Evolutionary conservation across 2,113 vertebrate species (phyloP).

Genomic region (Colius striatus): DNA sequence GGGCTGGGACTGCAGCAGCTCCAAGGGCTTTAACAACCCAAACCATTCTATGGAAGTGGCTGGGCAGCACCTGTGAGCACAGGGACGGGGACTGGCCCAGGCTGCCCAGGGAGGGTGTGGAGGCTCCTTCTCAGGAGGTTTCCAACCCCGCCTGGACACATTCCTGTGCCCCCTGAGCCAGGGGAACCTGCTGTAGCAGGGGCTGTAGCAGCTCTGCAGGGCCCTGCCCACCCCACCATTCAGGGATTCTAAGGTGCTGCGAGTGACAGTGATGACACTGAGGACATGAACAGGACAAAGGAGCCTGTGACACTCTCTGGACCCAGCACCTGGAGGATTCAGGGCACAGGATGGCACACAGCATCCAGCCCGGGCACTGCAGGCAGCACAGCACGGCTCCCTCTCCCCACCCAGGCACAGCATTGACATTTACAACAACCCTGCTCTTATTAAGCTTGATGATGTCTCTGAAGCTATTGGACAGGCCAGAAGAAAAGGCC

Average conservation of each 20-base stretch:
- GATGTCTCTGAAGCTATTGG: conserved; percentile 40
- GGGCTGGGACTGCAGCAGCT: no score
- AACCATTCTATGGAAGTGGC: no score
- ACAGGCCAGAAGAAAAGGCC: conserved; percentile 24
- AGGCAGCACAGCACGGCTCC: accelerated
- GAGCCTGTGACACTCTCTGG: neutral
- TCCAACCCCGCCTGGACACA: no score
- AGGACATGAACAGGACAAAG: neutral
- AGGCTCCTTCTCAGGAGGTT: no score
- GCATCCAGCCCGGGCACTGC: accelerated
- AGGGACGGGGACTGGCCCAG: no score
- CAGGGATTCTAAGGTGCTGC: neutral
- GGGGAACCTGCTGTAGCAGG: no score
- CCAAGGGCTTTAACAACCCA: no score
- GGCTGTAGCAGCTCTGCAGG: no score
- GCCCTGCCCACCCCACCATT: no score
- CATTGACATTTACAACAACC: conserved; percentile 12
- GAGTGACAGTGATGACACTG: neutral
- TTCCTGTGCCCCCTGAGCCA: no score
- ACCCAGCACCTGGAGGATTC: neutral
- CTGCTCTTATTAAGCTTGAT: conserved; percentile 34
- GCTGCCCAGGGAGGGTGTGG: no score
- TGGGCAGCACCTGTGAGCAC: no score
- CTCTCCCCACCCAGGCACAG: neutral
- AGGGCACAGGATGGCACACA: neutral